These are phyloP conservation scores for Halictus ligatus DNA, from an alignment of 2,888 invertebrate species.

Conservation along the genomic window DNA sequence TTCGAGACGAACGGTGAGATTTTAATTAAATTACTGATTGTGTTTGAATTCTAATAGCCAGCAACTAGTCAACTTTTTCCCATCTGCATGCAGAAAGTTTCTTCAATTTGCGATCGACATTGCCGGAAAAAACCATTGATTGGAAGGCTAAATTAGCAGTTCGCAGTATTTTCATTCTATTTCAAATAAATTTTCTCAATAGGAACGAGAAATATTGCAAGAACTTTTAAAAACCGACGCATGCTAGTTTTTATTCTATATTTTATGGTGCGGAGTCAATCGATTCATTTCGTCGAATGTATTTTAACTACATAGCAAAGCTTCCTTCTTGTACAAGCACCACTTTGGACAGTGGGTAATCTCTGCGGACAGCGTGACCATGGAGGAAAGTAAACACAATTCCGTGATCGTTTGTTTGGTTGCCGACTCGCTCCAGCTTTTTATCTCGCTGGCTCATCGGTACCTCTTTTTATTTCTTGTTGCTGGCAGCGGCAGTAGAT, in stretches of 20 bases:
- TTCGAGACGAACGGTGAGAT: background rate
- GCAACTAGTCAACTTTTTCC: background rate
- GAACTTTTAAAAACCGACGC: too few relatives aligned
- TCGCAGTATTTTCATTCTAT: too few relatives aligned
- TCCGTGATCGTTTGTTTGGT: constrained; percentile 5
- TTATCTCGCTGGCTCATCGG: background rate
- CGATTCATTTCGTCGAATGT: background rate
- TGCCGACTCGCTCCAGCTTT: background rate
- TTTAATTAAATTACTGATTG: background rate
- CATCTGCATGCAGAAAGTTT: background rate
- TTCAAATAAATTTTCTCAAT: too few relatives aligned
- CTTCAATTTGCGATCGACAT: background rate
- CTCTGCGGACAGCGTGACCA: constrained; percentile 11
- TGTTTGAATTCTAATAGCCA: background rate
- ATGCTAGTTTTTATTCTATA: background rate
- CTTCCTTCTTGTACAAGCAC: background rate
- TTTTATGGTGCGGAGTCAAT: background rate
- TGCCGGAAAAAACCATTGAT: background rate
- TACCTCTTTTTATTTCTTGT: background rate
- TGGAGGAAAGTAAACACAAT: constrained; percentile 2
- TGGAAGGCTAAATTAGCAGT: background rate
- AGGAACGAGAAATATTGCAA: too few relatives aligned
- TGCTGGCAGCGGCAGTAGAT: background rate
- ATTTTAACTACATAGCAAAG: background rate
- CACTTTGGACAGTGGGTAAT: background rate